phyloP scores from a whole-genome alignment of 2,113 vertebrate genomes.

The Megaceryle torquata region DNA sequence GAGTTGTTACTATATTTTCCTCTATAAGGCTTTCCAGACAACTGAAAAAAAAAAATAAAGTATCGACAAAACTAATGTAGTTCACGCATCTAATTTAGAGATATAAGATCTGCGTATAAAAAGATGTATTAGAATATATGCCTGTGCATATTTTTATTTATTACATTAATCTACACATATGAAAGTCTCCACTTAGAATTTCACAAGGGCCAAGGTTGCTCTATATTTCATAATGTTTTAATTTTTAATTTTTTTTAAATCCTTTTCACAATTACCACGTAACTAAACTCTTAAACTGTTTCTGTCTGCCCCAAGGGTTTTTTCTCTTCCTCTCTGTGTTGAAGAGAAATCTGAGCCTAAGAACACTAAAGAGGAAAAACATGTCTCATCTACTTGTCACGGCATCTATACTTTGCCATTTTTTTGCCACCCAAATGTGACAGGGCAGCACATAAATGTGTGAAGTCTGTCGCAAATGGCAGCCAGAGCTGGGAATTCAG shows the following conservation, averaged over 20 bases:
- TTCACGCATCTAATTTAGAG: not conserved
- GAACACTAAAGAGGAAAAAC: constrained; percentile 66
- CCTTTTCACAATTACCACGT: constrained; percentile 5
- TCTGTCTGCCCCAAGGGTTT: constrained; percentile 59
- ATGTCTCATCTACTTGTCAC: constrained; percentile 65
- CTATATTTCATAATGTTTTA: constrained; percentile 41
- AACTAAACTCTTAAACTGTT: constrained; percentile 45
- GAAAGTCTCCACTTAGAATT: not conserved
- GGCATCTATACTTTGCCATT: constrained; percentile 68
- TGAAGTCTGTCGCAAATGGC: constrained; percentile 67
- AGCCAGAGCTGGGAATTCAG: constrained; percentile 61
- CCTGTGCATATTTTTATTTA: not conserved
- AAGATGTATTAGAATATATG: not conserved
- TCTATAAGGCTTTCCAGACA: not conserved
- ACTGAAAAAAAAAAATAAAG: not conserved
- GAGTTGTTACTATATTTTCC: not conserved
- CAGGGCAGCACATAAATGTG: constrained; percentile 66
- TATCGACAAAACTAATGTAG: not conserved
- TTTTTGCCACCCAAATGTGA: constrained; percentile 69
- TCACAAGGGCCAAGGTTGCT: not conserved
- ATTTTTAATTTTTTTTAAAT: constrained; percentile 48
- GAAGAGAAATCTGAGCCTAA: constrained; percentile 55
- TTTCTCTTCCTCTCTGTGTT: constrained; percentile 54
- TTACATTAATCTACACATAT: not conserved
- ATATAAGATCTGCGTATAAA: not conserved